Evolutionary conservation across 2,113 vertebrate species (phyloP), one percentile per base, ranked within the genome.

Genomic region (Pimephales promelas): DNA sequence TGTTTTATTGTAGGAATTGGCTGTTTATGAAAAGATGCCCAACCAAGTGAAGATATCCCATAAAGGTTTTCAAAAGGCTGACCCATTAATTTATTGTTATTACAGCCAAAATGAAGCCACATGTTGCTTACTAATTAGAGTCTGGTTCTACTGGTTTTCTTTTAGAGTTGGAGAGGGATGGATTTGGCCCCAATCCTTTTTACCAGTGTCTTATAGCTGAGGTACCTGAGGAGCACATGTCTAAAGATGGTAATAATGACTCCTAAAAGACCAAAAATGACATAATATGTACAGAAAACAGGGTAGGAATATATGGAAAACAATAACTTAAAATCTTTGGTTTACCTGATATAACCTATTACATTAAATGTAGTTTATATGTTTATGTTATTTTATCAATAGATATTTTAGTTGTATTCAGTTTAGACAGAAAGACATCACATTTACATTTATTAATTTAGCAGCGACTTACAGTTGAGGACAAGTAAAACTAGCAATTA

Each of bases 151-250:
- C 54, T 28, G 24, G 10, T 82, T 28, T 87, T 10, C 10, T 54
- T 10, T 77, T 54, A 96, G 95, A 90, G 8, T 87, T 95, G 87
- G 87, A 92, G 36, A 86, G 86, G 0, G 94, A 95, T 7, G 95
- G 95, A 7, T 96, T 96, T 71, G 84, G 90, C 66, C 83, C 88
- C 57, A 92, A 92, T 81, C 92, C 94, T 0, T 92, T 88, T 83
- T 95, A 93, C 82, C 88, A 92, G 34, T 95, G 94, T 68, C 86
- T 95, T 0, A 74, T 95, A 36, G 95, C 94, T 5, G 94, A 95
- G 87, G 91, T 95, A 8, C 86, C 92, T 0, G 90, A 94, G 2
- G 90, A 92, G 57, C 77, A 90, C 43, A 89, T 45, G 74, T 93
- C 91, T 49, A 87, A 85, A 86, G 92, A 91, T 28, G 94, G 94